phyloP scores from a whole-genome alignment of 1,140 invertebrate genomes.

The Drusus annulatus region DNA sequence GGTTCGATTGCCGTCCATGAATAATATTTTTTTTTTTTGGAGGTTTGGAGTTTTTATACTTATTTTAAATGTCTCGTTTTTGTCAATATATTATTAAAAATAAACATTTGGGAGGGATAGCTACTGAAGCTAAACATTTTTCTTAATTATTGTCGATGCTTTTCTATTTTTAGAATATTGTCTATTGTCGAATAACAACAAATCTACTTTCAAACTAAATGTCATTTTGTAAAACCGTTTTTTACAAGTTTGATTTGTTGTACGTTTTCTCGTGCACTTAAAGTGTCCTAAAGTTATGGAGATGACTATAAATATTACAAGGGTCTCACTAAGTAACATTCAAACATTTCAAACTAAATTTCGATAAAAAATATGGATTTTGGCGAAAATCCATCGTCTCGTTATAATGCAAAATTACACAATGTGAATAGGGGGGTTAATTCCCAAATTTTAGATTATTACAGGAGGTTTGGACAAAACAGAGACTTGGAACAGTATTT shows the following conservation, averaged over 20 bases:
- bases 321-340: neutral
- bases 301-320: constrained; percentile 22
- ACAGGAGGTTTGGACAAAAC: constrained; percentile 68
- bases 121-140: too few relatives aligned
- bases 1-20: too few relatives aligned
- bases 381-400: neutral
- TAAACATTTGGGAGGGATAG: too few relatives aligned
- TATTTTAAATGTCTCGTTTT: too few relatives aligned
- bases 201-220: constrained; percentile 31
- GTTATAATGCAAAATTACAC: constrained; percentile 36
- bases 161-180: too few relatives aligned
- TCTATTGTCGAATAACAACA: constrained; percentile 15
- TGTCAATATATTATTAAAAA: too few relatives aligned
- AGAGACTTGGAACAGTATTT: constrained; percentile 68
- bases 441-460: constrained; percentile 66
- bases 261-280: neutral
- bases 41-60: too few relatives aligned
- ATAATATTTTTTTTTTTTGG: too few relatives aligned
- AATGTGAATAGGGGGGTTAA: constrained; percentile 61
- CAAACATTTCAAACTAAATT: neutral
- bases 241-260: neutral
- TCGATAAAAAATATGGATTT: constrained; percentile 37
- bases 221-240: constrained; percentile 21
- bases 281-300: neutral
- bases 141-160: too few relatives aligned